These are phyloP conservation scores for Drosophila pectinifera DNA, from an alignment of 1,140 invertebrate species.

Conservation along the genomic window DNA sequence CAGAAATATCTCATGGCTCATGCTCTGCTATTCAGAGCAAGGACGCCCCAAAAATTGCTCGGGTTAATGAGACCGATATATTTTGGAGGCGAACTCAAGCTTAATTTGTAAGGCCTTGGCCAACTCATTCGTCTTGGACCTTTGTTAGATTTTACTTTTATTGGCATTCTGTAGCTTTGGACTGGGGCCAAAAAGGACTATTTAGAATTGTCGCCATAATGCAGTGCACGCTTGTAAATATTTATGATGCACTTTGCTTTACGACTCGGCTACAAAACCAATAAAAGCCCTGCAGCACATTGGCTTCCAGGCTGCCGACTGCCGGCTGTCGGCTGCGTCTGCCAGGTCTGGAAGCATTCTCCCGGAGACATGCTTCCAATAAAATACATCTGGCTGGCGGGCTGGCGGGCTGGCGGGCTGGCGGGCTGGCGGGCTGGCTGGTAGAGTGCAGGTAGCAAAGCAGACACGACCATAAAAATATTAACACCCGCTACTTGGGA, in stretches of 20 bases:
- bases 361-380: slow-evolving; percentile 18
- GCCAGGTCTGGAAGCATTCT: neutral
- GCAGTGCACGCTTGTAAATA: slow-evolving; percentile 56
- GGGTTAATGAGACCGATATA: slow-evolving; percentile 5
- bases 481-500: slow-evolving; percentile 61
- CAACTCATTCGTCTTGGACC: slow-evolving; percentile 5
- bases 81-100: neutral
- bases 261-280: slow-evolving; percentile 19
- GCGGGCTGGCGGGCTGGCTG: neutral
- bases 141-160: slow-evolving; percentile 8
- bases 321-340: too few relatives aligned
- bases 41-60: slow-evolving; percentile 15
- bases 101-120: neutral
- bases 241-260: slow-evolving; percentile 64
- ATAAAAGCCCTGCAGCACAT: slow-evolving; percentile 41
- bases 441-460: slow-evolving; percentile 27
- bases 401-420: too few relatives aligned
- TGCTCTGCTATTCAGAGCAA: slow-evolving; percentile 5
- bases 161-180: slow-evolving; percentile 15
- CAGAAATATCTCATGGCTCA: neutral
- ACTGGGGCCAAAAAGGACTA: slow-evolving; percentile 30
- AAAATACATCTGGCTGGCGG: slow-evolving; percentile 29
- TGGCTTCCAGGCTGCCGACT: too few relatives aligned
- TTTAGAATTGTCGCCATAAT: slow-evolving; percentile 49
- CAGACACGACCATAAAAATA: slow-evolving; percentile 54